phyloP scores from a whole-genome alignment of 2,888 invertebrate species.

The Priocnemis perturbator region DNA sequence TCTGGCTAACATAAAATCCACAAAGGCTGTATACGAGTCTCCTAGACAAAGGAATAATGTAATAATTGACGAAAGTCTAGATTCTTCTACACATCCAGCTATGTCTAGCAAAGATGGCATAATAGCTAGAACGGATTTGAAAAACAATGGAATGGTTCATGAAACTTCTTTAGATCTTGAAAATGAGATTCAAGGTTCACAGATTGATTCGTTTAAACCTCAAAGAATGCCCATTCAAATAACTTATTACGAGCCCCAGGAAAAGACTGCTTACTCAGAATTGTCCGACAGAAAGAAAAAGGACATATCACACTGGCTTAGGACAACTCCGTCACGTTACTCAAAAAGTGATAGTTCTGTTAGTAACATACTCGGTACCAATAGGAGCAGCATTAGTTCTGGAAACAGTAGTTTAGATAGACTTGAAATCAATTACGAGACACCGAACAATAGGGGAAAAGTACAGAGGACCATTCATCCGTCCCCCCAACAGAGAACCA shows the following conservation, averaged over 20 bases:
- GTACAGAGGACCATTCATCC: constrained; percentile 35
- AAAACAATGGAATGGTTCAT: constrained; percentile 25
- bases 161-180: constrained; percentile 49
- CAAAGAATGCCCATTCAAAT: background rate
- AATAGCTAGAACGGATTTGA: background rate
- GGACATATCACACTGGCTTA: constrained; percentile 68
- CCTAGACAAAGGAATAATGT: constrained; percentile 39
- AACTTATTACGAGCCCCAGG: constrained; percentile 5
- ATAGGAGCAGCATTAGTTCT: constrained; percentile 60
- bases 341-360: constrained; percentile 60
- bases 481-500: constrained; percentile 14
- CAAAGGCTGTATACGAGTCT: constrained; percentile 47
- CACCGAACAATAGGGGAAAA: constrained; percentile 71
- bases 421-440: constrained; percentile 69
- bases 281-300: constrained; percentile 65
- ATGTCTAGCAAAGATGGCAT: background rate
- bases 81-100: constrained; percentile 35
- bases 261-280: background rate
- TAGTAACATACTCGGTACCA: constrained; percentile 60
- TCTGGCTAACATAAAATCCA: constrained; percentile 49
- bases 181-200: constrained; percentile 25
- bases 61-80: constrained; percentile 35
- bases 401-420: constrained; percentile 72
- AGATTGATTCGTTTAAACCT: background rate
- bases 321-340: constrained; percentile 54